Evolutionary conservation across 2,113 vertebrate genomes (phyloP).

Genomic region (Pandion haliaetus): DNA sequence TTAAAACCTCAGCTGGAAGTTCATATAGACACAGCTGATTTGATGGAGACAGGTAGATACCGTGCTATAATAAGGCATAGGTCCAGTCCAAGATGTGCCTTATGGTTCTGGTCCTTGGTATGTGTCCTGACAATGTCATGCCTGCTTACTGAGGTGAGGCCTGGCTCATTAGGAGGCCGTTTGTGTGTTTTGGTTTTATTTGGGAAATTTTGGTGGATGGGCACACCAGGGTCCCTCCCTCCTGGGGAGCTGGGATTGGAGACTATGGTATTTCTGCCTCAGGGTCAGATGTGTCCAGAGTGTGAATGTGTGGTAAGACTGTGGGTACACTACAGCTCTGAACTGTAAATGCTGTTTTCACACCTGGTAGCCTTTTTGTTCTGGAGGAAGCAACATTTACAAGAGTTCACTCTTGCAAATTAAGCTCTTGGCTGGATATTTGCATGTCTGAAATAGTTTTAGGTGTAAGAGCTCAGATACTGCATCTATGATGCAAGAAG

Average conservation of each 20-base stretch:
- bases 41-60: background rate
- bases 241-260: fast-evolving
- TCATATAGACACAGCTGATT: background rate
- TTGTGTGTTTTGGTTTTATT: background rate
- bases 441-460: background rate
- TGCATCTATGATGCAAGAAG: background rate
- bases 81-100: background rate
- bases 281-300: background rate
- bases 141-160: background rate
- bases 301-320: background rate
- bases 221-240: background rate
- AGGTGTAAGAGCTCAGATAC: background rate
- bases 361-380: background rate
- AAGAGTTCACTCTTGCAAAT: background rate
- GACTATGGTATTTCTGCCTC: background rate
- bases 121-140: background rate
- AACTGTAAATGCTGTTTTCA: background rate
- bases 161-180: fast-evolving
- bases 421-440: background rate
- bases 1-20: background rate
- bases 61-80: background rate
- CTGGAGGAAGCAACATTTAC: background rate
- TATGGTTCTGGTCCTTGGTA: background rate
- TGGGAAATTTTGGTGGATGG: background rate
- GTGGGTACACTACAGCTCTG: background rate